Evolutionary conservation across 2,888 invertebrate genomes (phyloP).

Genomic region (Lasioglossum oenotherae): DNA sequence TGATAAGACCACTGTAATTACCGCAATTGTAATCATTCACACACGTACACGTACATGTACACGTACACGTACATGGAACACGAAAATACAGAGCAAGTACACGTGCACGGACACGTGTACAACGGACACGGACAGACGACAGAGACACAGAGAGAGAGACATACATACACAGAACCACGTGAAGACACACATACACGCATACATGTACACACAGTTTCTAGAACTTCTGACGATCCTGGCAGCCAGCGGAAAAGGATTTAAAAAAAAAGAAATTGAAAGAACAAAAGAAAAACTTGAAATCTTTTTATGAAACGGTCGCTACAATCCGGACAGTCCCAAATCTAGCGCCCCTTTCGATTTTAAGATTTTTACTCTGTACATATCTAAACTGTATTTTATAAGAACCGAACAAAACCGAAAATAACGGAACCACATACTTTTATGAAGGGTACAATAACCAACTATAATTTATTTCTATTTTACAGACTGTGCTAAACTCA

Average conservation of each 20-base stretch:
- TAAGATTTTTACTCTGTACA: conserved; percentile 76
- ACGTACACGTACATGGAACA: conserved; percentile 50
- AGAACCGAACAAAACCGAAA: conserved; percentile 62
- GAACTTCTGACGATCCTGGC: conserved; percentile 76
- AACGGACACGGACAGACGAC: background rate
- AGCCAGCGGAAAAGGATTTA: conserved; percentile 73
- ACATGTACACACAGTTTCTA: conserved; percentile 70
- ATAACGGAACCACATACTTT: conserved; percentile 66
- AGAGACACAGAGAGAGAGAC: conserved; percentile 72
- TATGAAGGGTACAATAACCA: conserved; percentile 69
- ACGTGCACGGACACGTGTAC: background rate
- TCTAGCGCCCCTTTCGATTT: conserved; percentile 68
- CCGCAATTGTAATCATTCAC: conserved; percentile 78
- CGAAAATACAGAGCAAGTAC: background rate
- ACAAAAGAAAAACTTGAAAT: conserved; percentile 22
- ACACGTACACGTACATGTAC: conserved; percentile 52
- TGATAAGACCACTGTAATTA: conserved; percentile 85
- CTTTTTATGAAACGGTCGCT: conserved; percentile 74
- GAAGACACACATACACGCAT: conserved; percentile 59
- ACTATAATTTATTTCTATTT: conserved; percentile 71
- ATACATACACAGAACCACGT: conserved; percentile 61
- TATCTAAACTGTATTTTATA: conserved; percentile 78
- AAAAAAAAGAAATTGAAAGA: conserved; percentile 71
- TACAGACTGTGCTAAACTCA: conserved; percentile 73
- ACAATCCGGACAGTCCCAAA: conserved; percentile 75